Evolutionary conservation across 2,113 vertebrate species (phyloP), one percentile per base, ranked within the genome.

Genomic region (Apeltes quadracus): DNA sequence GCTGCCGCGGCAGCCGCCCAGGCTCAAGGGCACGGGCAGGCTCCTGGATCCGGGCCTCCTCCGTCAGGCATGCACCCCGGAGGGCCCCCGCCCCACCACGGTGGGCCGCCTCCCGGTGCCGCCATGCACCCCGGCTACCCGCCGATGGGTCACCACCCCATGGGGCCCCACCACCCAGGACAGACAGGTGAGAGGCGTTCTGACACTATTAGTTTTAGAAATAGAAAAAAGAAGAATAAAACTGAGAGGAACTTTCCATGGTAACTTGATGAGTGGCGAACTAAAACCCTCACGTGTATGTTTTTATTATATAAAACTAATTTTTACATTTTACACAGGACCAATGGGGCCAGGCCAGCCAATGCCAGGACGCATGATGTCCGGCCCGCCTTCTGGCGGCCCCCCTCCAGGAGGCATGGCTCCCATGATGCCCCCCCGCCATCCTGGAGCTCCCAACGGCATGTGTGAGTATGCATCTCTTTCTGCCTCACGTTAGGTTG

Each of bases 121-220:
- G 84, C 86, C 66, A 85, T 96, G 89, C 93, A 96, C 11, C 94
- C 95, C 0, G 95, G 95, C 1, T 99, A 94, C 82, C 95, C 96
- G 0, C 91, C 95, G 15, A 95, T 98, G 94, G 88, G 88, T 7
- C 97, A 96, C 76, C 97, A 98, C 86, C 92, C 94, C 13, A 96
- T 99, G 95, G 96, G 94, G 2, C 95, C 96, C 0, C 96, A 96
- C 81, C 97, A 98, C 85, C 93, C 95, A 0, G 90, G 94, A 1
- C 96, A 95, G 84, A 93, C 96, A 90, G 97, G 97, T 97, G 50
- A 88, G 46, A 29, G n/a, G n/a, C n/a, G n/a, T n/a, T n/a, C n/a
- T n/a, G n/a, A n/a, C n/a, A n/a, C n/a, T n/a, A n/a, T n/a, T n/a
- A n/a, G n/a, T n/a, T n/a, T n/a, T n/a, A n/a, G n/a, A n/a, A n/a